Evolutionary conservation across 2,113 vertebrate species (phyloP).

Genomic region (Rhea pennata): DNA sequence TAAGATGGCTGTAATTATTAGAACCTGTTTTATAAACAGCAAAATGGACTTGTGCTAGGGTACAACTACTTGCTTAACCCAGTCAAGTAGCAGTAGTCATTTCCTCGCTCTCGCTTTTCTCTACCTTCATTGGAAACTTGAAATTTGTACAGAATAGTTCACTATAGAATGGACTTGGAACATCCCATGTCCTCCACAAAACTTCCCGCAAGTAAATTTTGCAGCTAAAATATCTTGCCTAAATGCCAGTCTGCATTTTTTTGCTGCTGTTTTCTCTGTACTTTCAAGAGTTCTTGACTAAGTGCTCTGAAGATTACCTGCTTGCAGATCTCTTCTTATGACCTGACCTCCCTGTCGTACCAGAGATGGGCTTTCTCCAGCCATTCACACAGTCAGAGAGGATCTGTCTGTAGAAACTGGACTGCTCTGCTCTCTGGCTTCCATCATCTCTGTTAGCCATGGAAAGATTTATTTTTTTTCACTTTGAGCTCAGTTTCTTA

Average conservation of each 20-base stretch:
- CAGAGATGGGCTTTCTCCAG: neutral
- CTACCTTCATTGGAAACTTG: neutral
- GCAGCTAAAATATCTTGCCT: neutral
- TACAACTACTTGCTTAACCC: neutral
- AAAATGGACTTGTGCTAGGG: neutral
- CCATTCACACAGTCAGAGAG: accelerated
- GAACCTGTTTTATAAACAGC: neutral
- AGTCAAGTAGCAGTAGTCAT: neutral
- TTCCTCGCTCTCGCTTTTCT: neutral
- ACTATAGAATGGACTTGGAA: neutral
- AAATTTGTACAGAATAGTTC: neutral
- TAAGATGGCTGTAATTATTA: neutral
- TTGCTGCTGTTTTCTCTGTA: neutral
- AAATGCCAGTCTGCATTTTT: neutral
- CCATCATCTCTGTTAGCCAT: neutral
- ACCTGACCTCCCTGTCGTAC: neutral
- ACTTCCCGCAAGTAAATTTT: neutral
- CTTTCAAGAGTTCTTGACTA: neutral
- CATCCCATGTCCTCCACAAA: accelerated
- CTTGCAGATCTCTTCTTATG: neutral
- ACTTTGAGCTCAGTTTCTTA: neutral
- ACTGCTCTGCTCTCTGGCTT: accelerated
- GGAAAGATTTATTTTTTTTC: neutral
- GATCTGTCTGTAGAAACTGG: neutral
- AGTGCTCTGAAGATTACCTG: neutral